These are phyloP conservation scores for Crocallis elinguaria DNA, from an alignment of 2,888 invertebrate genomes.

Conservation along the genomic window DNA sequence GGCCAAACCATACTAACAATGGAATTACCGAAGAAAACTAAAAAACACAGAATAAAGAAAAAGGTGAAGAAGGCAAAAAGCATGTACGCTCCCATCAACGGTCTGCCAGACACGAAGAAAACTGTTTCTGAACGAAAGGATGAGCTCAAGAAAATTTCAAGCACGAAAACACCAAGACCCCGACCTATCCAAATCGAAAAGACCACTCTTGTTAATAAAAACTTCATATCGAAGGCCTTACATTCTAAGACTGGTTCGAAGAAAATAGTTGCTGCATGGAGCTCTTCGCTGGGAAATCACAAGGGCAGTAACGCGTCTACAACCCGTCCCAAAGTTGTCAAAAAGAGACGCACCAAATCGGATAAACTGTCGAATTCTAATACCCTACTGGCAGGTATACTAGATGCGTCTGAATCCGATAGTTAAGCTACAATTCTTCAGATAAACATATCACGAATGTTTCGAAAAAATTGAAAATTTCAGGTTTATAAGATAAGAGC, in stretches of 20 bases:
- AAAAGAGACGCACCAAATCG: constrained; percentile 44
- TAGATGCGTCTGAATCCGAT: constrained; percentile 27
- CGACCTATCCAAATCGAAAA: constrained; percentile 39
- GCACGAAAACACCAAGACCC: constrained; percentile 36
- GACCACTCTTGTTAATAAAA: constrained; percentile 17
- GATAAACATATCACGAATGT: not conserved
- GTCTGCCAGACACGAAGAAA: constrained; percentile 26
- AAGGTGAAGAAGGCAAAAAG: constrained; percentile 50
- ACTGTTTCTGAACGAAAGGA: constrained; percentile 41
- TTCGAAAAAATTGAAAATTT: not conserved
- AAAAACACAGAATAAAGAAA: constrained; percentile 32
- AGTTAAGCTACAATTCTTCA: too few species aligned
- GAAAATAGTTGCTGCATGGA: not conserved
- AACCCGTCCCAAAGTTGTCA: constrained; percentile 38
- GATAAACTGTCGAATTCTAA: constrained; percentile 34
- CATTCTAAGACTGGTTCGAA: constrained; percentile 22
- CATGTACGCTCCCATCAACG: constrained; percentile 33
- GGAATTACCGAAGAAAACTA: constrained; percentile 42
- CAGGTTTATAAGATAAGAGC: too few species aligned
- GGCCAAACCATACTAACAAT: constrained; percentile 24
- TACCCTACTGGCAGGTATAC: constrained; percentile 34
- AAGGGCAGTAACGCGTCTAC: not conserved
- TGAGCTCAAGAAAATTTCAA: constrained; percentile 20
- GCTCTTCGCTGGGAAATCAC: constrained; percentile 4
- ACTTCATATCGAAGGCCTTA: constrained; percentile 14